Conservation (phyloP, 2,113 vertebrate species). For the Sapayoa aenigma region DNA sequence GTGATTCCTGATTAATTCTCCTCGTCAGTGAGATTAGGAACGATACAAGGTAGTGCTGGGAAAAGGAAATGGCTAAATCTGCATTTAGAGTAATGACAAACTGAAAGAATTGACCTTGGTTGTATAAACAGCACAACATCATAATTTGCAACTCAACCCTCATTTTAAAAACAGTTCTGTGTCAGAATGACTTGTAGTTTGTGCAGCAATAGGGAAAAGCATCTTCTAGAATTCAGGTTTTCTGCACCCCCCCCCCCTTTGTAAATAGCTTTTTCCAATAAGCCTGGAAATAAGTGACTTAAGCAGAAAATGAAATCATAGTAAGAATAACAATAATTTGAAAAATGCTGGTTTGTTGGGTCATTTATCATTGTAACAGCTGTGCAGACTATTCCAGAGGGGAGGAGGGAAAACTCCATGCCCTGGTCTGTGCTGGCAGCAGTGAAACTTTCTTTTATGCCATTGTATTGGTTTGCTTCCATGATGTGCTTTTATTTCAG, state of each 20-base stretch:
- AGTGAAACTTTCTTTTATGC: not conserved
- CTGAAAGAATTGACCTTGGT: not conserved
- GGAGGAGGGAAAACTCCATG: not conserved
- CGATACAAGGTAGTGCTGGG: not conserved
- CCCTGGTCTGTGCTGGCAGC: not conserved
- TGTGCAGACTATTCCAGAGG: not conserved
- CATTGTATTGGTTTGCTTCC: not conserved
- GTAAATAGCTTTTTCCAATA: not conserved
- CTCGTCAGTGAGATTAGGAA: not conserved
- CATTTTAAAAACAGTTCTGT: not conserved
- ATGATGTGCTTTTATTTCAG: not conserved
- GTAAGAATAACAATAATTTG: not conserved
- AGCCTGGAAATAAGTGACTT: not conserved
- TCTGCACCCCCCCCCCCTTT: not conserved
- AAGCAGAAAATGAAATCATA: not conserved
- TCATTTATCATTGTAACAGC: not conserved
- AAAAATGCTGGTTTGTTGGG: not conserved
- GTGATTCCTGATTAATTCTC: not conserved
- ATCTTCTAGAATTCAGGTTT: not conserved
- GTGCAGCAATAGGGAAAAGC: not conserved
- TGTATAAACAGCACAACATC: not conserved
- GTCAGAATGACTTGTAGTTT: not conserved
- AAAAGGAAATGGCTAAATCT: not conserved
- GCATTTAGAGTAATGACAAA: not conserved
- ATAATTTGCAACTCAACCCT: not conserved